Evolutionary conservation across 2,113 vertebrate species (phyloP).

Genomic region (Eubucco bourcierii): DNA sequence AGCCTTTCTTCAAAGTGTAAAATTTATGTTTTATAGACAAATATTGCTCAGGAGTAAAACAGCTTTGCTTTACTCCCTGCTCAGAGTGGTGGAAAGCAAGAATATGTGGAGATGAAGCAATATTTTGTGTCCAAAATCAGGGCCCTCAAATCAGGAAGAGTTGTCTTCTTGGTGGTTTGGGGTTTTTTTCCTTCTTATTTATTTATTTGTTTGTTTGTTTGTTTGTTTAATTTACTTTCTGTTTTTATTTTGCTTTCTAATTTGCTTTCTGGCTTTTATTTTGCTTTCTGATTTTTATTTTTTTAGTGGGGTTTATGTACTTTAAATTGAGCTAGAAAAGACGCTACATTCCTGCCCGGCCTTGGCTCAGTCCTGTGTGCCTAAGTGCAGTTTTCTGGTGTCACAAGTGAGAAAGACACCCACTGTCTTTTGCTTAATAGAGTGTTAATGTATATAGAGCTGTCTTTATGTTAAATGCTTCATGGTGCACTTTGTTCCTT

Average conservation of each 20-base stretch:
- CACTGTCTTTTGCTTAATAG: slow-evolving; percentile 6
- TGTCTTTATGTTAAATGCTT: slow-evolving; percentile 17
- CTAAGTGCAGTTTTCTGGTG: not conserved
- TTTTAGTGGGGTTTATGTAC: not conserved
- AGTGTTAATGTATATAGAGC: slow-evolving; percentile 39
- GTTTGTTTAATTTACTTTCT: not conserved
- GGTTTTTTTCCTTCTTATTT: not conserved
- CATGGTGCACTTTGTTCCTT: slow-evolving; percentile 35
- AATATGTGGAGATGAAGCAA: not conserved
- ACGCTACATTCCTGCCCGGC: not conserved
- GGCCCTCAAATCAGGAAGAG: not conserved
- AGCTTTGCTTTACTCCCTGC: slow-evolving; percentile 31
- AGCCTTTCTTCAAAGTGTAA: slow-evolving; percentile 61
- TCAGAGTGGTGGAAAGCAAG: not conserved
- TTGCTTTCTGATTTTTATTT: not conserved
- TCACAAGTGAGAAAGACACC: not conserved
- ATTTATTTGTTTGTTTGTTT: not conserved
- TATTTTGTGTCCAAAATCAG: not conserved
- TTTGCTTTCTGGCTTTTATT: not conserved
- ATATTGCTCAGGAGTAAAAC: not conserved
- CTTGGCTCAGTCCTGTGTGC: not conserved
- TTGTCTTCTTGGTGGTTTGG: not conserved
- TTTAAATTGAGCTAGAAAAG: not conserved
- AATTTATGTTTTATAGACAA: slow-evolving; percentile 33
- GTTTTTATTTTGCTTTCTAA: not conserved